Conservation (phyloP, 2,888 invertebrate genomes). For the Luperina testacea region DNA sequence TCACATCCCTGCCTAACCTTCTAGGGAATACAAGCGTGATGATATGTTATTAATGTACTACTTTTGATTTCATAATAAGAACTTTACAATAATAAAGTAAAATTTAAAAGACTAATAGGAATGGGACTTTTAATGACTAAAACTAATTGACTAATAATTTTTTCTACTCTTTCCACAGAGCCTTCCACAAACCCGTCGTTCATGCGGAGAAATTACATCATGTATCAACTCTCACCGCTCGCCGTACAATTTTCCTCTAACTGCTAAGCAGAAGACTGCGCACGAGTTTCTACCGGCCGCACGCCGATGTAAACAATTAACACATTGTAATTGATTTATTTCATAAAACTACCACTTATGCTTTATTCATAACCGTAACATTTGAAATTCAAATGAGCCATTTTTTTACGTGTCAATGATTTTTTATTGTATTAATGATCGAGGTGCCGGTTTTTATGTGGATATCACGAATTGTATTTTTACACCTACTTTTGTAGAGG, state of each 20-base stretch:
- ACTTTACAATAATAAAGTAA: no score
- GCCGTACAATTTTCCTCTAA: conserved; percentile 65
- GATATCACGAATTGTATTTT: conserved; percentile 18
- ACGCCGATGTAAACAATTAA: conserved; percentile 68
- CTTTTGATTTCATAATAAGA: no score
- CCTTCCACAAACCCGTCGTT: not conserved
- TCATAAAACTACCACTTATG: conserved; percentile 41
- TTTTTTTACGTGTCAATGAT: conserved; percentile 47
- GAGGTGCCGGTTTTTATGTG: conserved; percentile 16
- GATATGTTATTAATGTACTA: no score
- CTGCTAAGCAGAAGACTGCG: conserved; percentile 65
- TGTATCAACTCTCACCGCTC: conserved; percentile 66
- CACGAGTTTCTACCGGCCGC: conserved; percentile 67
- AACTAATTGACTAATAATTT: no score
- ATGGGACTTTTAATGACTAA: no score
- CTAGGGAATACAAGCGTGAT: no score
- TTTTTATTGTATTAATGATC: conserved; percentile 43
- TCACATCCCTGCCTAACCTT: no score
- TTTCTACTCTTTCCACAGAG: not conserved
- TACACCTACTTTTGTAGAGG: not conserved
- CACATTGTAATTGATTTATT: conserved; percentile 68
- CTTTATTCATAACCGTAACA: conserved; percentile 53
- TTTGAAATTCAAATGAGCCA: conserved; percentile 42
- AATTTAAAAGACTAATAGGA: no score
- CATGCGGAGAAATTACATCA: conserved; percentile 14